phyloP scores from a whole-genome alignment of 1,140 invertebrate species.

The Orussus abietinus region DNA sequence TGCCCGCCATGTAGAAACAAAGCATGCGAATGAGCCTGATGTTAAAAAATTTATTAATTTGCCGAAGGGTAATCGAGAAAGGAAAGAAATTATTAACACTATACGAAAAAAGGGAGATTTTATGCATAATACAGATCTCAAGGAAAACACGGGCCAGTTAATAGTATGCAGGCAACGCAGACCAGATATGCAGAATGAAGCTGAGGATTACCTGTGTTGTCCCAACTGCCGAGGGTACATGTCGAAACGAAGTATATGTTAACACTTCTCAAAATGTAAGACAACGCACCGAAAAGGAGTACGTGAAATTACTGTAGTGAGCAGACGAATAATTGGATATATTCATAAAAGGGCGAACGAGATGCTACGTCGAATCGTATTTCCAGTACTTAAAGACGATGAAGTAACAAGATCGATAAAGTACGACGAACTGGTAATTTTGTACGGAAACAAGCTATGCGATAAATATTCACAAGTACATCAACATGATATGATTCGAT shows the following conservation, averaged over 20 bases:
- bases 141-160: conserved; percentile 11
- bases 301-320: neutral
- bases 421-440: conserved; percentile 22
- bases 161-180: conserved; percentile 12
- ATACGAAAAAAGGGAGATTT: conserved; percentile 15
- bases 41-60: conserved; percentile 12
- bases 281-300: neutral
- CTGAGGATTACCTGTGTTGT: conserved; percentile 11
- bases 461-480: conserved; percentile 15
- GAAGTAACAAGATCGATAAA: conserved; percentile 15
- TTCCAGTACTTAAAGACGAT: conserved; percentile 20
- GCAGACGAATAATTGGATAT: conserved; percentile 9
- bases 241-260: conserved; percentile 1
- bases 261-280: conserved; percentile 4
- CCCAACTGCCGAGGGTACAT: conserved; percentile 8
- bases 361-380: conserved; percentile 14
- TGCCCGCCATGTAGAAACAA: conserved; percentile 9
- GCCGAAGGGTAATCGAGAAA: conserved; percentile 5
- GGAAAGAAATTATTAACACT: conserved; percentile 11
- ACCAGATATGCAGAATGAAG: conserved; percentile 7
- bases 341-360: conserved; percentile 14
- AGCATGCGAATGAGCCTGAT: conserved; percentile 12
- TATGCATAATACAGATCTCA: conserved; percentile 10
- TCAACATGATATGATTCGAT: conserved; percentile 16
- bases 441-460: conserved; percentile 16